These are phyloP conservation scores for Thamnaconus septentrionalis DNA, from an alignment of 2,113 vertebrate genomes.

Conservation along the genomic window DNA sequence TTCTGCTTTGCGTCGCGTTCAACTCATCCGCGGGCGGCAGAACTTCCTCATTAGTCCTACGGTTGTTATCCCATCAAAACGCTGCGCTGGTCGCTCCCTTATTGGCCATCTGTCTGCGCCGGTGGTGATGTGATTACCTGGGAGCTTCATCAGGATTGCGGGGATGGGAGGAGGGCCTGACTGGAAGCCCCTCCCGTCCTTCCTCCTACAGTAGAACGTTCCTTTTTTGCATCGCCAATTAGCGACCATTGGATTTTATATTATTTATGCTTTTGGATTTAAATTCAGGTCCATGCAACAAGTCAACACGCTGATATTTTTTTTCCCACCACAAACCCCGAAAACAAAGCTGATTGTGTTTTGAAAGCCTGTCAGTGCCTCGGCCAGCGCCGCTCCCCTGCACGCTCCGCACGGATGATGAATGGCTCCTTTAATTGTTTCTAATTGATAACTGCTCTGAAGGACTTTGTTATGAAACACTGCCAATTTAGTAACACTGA, in stretches of 20 bases:
- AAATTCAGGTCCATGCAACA: too few relatives aligned
- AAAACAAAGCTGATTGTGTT: slow-evolving; percentile 6
- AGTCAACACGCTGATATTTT: too few relatives aligned
- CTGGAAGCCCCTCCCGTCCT: slow-evolving; percentile 54
- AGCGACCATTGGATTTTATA: too few relatives aligned
- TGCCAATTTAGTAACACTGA: slow-evolving; percentile 66
- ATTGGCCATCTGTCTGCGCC: slow-evolving; percentile 71
- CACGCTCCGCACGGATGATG: slow-evolving; percentile 47
- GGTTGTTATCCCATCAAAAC: background rate
- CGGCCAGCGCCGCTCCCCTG: slow-evolving; percentile 35
- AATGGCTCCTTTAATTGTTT: slow-evolving; percentile 71
- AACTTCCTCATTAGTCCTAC: too few relatives aligned
- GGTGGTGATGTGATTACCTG: slow-evolving; percentile 67
- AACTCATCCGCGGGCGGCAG: too few relatives aligned
- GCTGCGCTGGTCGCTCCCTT: slow-evolving; percentile 32
- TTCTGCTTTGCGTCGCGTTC: too few relatives aligned
- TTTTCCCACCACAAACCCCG: too few relatives aligned
- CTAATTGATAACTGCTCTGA: slow-evolving; percentile 67
- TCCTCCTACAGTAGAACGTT: slow-evolving; percentile 63
- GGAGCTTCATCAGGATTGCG: slow-evolving; percentile 70
- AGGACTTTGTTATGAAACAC: slow-evolving; percentile 71
- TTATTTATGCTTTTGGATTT: too few relatives aligned
- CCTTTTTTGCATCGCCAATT: slow-evolving; percentile 17
- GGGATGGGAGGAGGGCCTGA: slow-evolving; percentile 46
- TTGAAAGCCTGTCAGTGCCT: slow-evolving; percentile 39